Percentiles rank a stretch among this genome's conserved stretches.
These are phyloP conservation scores for Apistogramma diplotaenia DNA, from an alignment of 2,113 vertebrate genomes.

Conservation along the genomic window DNA sequence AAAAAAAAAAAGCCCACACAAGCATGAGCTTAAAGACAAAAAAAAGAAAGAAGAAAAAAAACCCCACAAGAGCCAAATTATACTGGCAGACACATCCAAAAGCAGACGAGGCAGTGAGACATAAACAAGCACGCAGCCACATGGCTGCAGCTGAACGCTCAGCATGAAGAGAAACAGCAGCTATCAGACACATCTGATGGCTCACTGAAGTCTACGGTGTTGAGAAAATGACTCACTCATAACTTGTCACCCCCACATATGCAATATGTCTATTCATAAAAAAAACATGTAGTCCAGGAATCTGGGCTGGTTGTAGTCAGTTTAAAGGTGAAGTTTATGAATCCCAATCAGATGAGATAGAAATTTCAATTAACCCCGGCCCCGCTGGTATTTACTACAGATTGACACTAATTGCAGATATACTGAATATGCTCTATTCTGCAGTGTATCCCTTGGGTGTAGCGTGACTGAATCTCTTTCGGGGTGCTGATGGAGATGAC, in stretches of 20 bases:
- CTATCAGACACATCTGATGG: slow-evolving; percentile 7
- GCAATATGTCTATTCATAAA: slow-evolving; percentile 9
- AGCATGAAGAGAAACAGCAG: slow-evolving; percentile 21
- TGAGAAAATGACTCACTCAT: slow-evolving; percentile 32
- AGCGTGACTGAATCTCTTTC: slow-evolving; percentile 30
- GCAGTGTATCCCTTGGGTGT: neutral
- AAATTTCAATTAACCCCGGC: no score
- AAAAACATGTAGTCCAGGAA: neutral
- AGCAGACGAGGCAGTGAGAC: neutral
- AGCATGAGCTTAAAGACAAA: neutral
- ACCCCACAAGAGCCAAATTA: neutral
- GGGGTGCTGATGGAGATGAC: slow-evolving; percentile 23
- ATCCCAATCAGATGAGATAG: neutral
- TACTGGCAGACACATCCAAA: neutral
- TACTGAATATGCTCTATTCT: neutral
- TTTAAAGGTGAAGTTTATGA: neutral
- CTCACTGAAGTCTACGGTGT: neutral
- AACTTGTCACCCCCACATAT: slow-evolving; percentile 18
- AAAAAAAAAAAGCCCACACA: neutral
- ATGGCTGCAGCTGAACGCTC: slow-evolving; percentile 23
- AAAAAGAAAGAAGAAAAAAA: neutral
- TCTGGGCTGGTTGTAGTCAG: neutral
- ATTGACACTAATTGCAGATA: neutral
- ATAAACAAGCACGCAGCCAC: slow-evolving; percentile 18
- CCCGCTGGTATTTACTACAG: neutral